Conservation (phyloP, 2,113 vertebrate species). For the Sitta europaea region DNA sequence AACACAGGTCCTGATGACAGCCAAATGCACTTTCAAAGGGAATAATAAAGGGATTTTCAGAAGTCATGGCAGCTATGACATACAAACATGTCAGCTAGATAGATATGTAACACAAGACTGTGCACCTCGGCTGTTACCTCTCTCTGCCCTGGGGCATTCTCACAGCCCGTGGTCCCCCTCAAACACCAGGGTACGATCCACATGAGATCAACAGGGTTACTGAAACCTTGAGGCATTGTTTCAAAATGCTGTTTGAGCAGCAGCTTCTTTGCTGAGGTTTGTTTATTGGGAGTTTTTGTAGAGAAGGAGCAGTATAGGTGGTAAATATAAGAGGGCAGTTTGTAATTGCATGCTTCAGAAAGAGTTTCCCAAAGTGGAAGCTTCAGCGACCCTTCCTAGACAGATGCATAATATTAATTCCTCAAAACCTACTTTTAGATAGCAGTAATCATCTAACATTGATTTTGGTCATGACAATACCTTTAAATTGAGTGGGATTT, state of each 20-base stretch:
- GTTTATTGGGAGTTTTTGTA: not conserved
- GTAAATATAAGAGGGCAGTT: not conserved
- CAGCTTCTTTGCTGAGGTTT: not conserved
- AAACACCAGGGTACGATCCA: not conserved
- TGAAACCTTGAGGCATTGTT: not conserved
- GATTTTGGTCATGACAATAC: not conserved
- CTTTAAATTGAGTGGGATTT: not conserved
- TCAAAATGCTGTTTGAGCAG: not conserved
- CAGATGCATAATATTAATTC: not conserved
- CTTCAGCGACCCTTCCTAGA: not conserved
- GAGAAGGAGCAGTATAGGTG: not conserved
- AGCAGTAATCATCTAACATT: not conserved
- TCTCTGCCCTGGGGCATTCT: not conserved
- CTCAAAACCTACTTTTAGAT: not conserved
- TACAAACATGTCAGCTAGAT: not conserved
- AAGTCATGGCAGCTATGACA: not conserved
- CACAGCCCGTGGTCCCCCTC: not conserved
- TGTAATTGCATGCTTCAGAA: fast-evolving
- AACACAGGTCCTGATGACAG: not conserved
- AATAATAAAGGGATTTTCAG: slow-evolving; percentile 18
- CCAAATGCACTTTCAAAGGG: not conserved
- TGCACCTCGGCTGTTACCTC: not conserved
- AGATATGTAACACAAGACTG: not conserved
- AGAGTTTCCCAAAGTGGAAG: not conserved
- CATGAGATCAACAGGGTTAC: not conserved